Evolutionary conservation across 2,888 invertebrate genomes (phyloP).

Genomic region (Drosophila fungiperda): DNA sequence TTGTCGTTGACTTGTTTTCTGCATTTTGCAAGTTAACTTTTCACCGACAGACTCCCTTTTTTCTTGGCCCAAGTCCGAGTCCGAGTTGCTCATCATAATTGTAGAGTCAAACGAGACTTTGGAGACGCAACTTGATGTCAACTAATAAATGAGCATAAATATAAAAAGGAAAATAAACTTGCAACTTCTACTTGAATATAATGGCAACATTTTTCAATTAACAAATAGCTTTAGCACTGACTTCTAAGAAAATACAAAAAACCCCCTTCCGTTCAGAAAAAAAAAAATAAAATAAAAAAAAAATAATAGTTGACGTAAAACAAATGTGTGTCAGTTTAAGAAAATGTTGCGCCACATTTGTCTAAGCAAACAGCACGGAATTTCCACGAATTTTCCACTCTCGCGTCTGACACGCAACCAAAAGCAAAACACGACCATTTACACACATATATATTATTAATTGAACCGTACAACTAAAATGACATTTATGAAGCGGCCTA

Average conservation of each 20-base stretch:
- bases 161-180: background rate
- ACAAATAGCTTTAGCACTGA: conserved; percentile 2
- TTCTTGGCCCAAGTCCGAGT: conserved; percentile 1
- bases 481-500: conserved; percentile 74
- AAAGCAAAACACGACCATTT: conserved; percentile 27
- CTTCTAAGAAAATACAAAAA: background rate
- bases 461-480: conserved; percentile 73
- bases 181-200: background rate
- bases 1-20: conserved; percentile 54
- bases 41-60: conserved; percentile 28
- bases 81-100: conserved; percentile 46
- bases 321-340: conserved; percentile 66
- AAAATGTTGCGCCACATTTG: conserved; percentile 65
- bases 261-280: background rate
- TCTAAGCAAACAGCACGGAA: conserved; percentile 58
- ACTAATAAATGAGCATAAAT: background rate
- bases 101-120: conserved; percentile 13
- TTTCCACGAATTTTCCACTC: conserved; percentile 52
- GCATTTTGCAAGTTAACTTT: conserved; percentile 56
- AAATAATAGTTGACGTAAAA: conserved; percentile 16
- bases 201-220: background rate
- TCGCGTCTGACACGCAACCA: conserved; percentile 37
- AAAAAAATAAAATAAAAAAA: conserved; percentile 30
- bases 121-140: background rate
- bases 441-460: conserved; percentile 67